phyloP scores from a whole-genome alignment of 2,888 invertebrate genomes.

The Carcina quercana region DNA sequence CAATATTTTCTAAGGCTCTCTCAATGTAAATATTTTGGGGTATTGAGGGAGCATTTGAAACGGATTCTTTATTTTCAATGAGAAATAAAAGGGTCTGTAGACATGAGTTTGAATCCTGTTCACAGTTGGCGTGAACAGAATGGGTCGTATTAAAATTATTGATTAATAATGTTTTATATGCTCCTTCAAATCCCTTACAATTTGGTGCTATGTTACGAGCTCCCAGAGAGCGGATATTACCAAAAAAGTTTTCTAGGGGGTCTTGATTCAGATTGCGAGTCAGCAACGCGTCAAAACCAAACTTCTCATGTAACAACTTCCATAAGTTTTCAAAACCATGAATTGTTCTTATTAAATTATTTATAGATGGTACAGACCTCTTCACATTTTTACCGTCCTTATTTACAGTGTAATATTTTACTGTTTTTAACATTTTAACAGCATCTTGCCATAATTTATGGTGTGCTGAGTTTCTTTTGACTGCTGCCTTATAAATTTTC shows the following conservation, averaged over 20 bases:
- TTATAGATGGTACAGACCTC: conserved; percentile 19
- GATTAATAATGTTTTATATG: conserved; percentile 12
- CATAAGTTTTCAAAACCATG: conserved; percentile 5
- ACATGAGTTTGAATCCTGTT: conserved; percentile 6
- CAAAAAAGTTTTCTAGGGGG: conserved; percentile 2
- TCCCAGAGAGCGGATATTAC: conserved; percentile 1
- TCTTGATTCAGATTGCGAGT: conserved; percentile 3
- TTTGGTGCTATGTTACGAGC: conserved; percentile 9
- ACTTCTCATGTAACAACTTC: not conserved
- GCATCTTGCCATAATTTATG: conserved; percentile 14
- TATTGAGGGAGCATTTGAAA: not conserved
- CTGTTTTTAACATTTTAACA: conserved; percentile 11
- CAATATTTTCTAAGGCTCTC: not conserved
- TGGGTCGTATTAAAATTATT: conserved; percentile 13
- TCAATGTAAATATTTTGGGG: not conserved
- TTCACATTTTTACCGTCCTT: conserved; percentile 19
- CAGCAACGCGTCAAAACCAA: not conserved
- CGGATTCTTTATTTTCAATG: conserved; percentile 1
- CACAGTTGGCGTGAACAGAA: conserved; percentile 10
- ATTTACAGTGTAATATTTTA: conserved; percentile 10
- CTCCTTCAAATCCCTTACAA: conserved; percentile 9
- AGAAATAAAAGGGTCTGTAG: conserved; percentile 6
- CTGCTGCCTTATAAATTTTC: conserved; percentile 16
- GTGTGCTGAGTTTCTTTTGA: conserved; percentile 7
- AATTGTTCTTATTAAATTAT: conserved; percentile 26